A percentile compares a stretch with the other conserved stretches of the same genome.
phyloP scores from a whole-genome alignment of 2,113 vertebrate genomes.

The Albula glossodonta region DNA sequence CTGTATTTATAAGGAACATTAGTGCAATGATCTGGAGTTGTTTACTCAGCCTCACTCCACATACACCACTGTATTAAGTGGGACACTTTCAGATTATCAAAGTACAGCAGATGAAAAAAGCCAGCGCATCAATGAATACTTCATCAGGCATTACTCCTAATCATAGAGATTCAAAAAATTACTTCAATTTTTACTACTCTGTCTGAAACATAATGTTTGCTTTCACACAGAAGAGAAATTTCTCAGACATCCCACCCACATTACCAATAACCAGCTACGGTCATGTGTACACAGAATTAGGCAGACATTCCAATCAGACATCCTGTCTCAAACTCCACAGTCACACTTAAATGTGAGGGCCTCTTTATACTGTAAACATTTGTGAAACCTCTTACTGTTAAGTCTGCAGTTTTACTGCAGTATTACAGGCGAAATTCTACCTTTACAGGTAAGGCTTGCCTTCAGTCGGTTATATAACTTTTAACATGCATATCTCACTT shows the following conservation, averaged over 20 bases:
- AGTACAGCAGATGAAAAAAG: neutral
- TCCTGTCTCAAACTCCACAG: neutral
- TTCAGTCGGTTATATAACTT: neutral
- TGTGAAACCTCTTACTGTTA: neutral
- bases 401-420: neutral
- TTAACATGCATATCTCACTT: neutral
- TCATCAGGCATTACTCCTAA: neutral
- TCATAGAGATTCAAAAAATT: neutral
- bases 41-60: neutral
- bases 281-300: neutral
- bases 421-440: neutral
- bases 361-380: neutral
- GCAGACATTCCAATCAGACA: neutral
- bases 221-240: neutral
- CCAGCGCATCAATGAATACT: neutral
- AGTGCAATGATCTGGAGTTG: neutral
- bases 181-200: neutral
- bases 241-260: neutral
- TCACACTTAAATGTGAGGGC: neutral
- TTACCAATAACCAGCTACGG: neutral
- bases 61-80: neutral
- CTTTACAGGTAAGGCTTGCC: neutral
- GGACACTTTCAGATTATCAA: neutral
- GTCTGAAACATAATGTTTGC: neutral
- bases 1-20: conserved; percentile 1